phyloP scores from a whole-genome alignment of 2,888 invertebrate species.

The Seira ritae region DNA sequence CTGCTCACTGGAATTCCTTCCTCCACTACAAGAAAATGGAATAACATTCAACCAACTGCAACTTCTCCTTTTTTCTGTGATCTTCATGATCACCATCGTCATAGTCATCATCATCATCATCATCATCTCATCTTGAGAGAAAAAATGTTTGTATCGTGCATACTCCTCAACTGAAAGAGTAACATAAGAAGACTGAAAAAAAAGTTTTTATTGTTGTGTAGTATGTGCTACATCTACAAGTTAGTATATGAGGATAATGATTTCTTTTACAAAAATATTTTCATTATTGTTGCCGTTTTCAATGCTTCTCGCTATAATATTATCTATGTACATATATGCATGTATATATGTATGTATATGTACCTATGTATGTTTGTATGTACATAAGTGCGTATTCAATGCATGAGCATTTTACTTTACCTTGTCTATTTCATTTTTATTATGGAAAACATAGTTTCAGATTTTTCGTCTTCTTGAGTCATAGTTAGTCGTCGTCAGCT shows the following conservation, averaged over 20 bases:
- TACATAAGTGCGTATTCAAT: neutral
- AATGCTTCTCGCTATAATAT: no score
- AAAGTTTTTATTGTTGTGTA: no score
- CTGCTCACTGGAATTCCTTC: conserved; percentile 53
- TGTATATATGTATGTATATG: neutral
- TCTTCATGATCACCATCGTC: neutral
- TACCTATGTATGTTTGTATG: neutral
- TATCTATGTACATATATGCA: neutral
- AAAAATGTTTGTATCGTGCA: neutral
- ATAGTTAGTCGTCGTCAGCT: no score
- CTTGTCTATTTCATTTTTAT: neutral
- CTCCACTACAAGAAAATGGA: conserved; percentile 20
- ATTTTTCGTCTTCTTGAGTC: neutral
- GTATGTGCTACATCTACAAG: no score
- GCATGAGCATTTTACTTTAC: neutral
- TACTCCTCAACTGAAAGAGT: neutral
- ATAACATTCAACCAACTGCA: neutral
- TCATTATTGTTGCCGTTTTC: no score
- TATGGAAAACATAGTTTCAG: conserved; percentile 5
- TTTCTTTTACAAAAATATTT: no score
- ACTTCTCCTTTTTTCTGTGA: conserved; percentile 6
- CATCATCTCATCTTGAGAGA: neutral
- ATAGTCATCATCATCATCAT: neutral
- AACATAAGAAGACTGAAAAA: no score
- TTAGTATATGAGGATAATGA: no score